phyloP scores from a whole-genome alignment of 2,888 invertebrate species.

The Protonemura montana region DNA sequence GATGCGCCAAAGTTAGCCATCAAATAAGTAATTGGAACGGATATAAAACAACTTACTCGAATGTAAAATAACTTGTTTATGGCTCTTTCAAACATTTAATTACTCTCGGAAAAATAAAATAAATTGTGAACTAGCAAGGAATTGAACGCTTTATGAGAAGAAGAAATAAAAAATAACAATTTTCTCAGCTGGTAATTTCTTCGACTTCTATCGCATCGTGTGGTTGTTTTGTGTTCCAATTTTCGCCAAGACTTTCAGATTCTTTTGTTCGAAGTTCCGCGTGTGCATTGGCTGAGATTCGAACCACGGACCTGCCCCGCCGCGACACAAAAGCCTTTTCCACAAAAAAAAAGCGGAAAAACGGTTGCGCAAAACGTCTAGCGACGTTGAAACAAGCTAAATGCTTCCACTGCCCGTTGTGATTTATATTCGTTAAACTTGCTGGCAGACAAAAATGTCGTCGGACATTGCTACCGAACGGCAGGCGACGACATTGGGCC shows the following conservation, averaged over 20 bases:
- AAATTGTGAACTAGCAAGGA: neutral
- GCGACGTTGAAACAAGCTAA: slow-evolving; percentile 25
- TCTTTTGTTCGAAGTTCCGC: neutral
- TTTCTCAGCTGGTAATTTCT: neutral
- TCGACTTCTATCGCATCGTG: neutral
- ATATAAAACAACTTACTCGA: neutral
- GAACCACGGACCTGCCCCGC: neutral
- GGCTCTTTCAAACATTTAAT: slow-evolving; percentile 1
- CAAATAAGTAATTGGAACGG: slow-evolving; percentile 3
- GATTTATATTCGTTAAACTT: neutral
- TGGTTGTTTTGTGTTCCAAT: neutral
- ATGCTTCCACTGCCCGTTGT: slow-evolving; percentile 9
- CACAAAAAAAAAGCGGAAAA: neutral
- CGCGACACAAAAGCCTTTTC: neutral
- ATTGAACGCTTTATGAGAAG: neutral
- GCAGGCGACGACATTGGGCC: neutral
- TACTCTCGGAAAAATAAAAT: neutral
- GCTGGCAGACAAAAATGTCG: neutral
- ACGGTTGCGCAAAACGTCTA: neutral
- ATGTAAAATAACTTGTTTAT: slow-evolving; percentile 4
- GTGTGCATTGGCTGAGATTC: neutral
- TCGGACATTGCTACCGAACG: neutral
- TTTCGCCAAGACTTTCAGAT: neutral
- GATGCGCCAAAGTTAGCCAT: neutral
- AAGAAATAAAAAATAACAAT: neutral